Percentiles rank a stretch among this genome's conserved stretches.
phyloP scores from a whole-genome alignment of 2,888 invertebrate genomes.

The Coelinius sp. region DNA sequence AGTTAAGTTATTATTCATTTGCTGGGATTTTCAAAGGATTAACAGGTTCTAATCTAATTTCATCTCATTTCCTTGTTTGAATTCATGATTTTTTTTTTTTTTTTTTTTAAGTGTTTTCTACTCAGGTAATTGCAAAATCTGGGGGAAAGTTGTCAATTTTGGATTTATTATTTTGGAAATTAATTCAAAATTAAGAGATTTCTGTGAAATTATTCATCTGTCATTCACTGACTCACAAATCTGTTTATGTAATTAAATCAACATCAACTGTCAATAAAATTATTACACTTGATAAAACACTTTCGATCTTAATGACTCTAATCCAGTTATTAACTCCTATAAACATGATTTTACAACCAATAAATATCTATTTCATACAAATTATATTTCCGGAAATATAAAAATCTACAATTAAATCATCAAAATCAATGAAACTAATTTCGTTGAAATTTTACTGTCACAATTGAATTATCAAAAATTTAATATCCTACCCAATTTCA shows the following conservation, averaged over 20 bases:
- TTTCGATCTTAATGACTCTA: background rate
- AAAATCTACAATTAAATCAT: background rate
- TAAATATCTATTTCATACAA: background rate
- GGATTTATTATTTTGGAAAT: too few species aligned
- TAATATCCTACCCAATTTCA: too few species aligned
- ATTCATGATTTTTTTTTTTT: background rate
- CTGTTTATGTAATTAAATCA: background rate
- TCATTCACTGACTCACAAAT: background rate
- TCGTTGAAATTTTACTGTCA: too few species aligned
- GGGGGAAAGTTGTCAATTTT: too few species aligned
- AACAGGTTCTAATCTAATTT: background rate
- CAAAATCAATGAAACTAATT: too few species aligned
- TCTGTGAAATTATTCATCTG: background rate
- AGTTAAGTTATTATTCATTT: background rate
- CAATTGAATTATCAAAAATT: too few species aligned
- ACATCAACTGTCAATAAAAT: background rate
- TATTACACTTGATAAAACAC: background rate
- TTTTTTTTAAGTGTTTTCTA: too few species aligned
- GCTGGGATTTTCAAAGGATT: background rate
- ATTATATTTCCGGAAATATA: too few species aligned
- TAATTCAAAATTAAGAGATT: too few species aligned
- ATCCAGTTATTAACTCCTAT: background rate
- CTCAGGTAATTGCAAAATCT: too few species aligned
- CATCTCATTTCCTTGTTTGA: constrained; percentile 11
- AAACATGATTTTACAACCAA: background rate